Evolutionary conservation across 2,888 invertebrate species (phyloP).

Genomic region (Tetragnatha montana): DNA sequence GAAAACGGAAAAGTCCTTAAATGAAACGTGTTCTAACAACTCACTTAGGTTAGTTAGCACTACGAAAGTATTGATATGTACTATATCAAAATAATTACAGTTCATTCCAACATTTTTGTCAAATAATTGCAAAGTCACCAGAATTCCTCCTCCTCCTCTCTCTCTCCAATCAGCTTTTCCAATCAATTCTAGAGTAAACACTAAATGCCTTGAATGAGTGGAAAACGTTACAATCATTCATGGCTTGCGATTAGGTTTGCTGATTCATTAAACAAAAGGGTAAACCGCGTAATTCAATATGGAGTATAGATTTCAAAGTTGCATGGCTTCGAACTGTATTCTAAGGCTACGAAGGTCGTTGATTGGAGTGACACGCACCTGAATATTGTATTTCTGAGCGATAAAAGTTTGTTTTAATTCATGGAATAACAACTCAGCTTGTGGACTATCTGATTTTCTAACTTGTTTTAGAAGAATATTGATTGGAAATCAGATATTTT

Average conservation of each 20-base stretch:
- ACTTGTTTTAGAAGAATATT: no score
- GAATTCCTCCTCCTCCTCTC: not conserved
- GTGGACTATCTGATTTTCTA: no score
- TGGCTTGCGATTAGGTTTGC: not conserved
- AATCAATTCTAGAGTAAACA: not conserved
- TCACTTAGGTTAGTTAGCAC: no score
- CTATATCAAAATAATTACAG: no score
- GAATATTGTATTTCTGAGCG: not conserved
- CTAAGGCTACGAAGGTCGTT: not conserved
- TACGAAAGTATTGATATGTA: no score
- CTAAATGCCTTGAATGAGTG: not conserved
- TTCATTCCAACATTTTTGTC: no score
- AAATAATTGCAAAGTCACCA: no score
- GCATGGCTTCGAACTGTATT: not conserved
- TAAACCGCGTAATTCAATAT: not conserved
- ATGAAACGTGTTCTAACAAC: no score
- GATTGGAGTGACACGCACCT: not conserved
- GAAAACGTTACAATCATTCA: constrained; percentile 1
- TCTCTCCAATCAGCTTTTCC: not conserved
- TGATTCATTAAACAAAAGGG: constrained; percentile 25
- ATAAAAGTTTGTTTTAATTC: not conserved
- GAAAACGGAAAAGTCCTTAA: no score
- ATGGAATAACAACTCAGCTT: not conserved
- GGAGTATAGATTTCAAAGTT: not conserved
- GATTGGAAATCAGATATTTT: no score